These are phyloP conservation scores for Lithophane socia DNA, from an alignment of 2,888 invertebrate genomes.

Conservation along the genomic window DNA sequence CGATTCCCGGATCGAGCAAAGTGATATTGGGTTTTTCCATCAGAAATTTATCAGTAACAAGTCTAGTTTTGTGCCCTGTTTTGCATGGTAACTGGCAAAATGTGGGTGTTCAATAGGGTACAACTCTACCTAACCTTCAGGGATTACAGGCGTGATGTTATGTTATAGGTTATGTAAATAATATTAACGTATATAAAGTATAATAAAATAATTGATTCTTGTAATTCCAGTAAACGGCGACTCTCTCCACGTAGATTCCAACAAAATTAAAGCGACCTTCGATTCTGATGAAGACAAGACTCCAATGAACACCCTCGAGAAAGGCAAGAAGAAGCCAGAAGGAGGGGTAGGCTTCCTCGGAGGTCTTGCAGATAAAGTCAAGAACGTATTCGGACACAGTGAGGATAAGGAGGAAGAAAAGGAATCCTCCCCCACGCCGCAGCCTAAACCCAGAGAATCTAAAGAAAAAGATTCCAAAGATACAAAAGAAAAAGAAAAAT, in stretches of 20 bases:
- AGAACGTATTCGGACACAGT: constrained; percentile 84
- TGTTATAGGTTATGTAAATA: neutral
- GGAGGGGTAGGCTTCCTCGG: constrained; percentile 81
- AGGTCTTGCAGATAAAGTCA: constrained; percentile 84
- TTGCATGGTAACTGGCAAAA: neutral
- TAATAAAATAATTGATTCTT: constrained; percentile 4
- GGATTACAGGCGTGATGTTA: neutral
- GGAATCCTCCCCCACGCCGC: constrained; percentile 79
- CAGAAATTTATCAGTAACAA: neutral
- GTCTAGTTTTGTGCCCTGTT: neutral
- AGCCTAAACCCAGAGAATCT: constrained; percentile 78
- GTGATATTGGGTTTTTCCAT: neutral
- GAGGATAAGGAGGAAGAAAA: constrained; percentile 83
- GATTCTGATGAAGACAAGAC: constrained; percentile 90
- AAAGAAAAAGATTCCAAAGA: constrained; percentile 67
- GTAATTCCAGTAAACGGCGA: constrained; percentile 84
- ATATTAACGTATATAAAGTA: neutral
- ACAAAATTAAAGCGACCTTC: constrained; percentile 89
- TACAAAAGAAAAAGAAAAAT: constrained; percentile 76
- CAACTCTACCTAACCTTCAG: neutral
- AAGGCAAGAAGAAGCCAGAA: constrained; percentile 87
- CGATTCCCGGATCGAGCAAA: neutral
- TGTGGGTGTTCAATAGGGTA: neutral
- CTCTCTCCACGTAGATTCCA: constrained; percentile 82
- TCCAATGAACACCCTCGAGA: constrained; percentile 89